Evolutionary conservation across 2,888 invertebrate genomes (phyloP).

Genomic region (Troides oblongomaculatus): DNA sequence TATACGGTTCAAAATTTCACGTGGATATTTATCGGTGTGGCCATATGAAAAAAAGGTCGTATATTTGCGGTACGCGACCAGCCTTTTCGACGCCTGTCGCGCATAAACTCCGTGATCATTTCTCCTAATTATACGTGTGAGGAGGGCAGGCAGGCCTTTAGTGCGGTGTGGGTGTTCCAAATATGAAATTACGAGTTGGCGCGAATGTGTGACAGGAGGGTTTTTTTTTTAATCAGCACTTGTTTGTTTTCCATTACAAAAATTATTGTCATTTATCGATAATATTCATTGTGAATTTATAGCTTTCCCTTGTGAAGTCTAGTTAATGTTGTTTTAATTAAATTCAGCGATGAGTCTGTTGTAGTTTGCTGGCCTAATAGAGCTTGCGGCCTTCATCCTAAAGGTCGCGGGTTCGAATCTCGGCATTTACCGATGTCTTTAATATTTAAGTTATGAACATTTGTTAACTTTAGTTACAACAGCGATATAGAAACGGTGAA

Average conservation of each 20-base stretch:
- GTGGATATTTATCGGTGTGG: constrained; percentile 60
- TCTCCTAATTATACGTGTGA: constrained; percentile 74
- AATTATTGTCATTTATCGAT: not conserved
- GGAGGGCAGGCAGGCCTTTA: constrained; percentile 59
- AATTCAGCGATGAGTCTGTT: too few relatives aligned
- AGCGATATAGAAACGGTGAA: too few relatives aligned
- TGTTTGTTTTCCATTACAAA: constrained; percentile 37
- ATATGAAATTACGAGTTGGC: constrained; percentile 72
- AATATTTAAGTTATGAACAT: too few relatives aligned
- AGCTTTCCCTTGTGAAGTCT: constrained; percentile 51
- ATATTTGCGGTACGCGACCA: constrained; percentile 65
- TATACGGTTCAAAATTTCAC: constrained; percentile 61
- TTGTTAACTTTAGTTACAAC: too few relatives aligned
- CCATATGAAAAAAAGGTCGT: constrained; percentile 68
- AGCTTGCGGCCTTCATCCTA: too few relatives aligned
- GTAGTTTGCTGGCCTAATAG: too few relatives aligned
- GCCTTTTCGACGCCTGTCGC: constrained; percentile 77
- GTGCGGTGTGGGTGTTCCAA: constrained; percentile 77
- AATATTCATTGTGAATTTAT: constrained; percentile 62
- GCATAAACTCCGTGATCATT: constrained; percentile 72
- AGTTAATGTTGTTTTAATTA: constrained; percentile 15
- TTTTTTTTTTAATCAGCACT: constrained; percentile 50
- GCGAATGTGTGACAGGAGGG: constrained; percentile 65
- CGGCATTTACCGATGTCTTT: too few relatives aligned
- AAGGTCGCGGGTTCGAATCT: too few relatives aligned